Conservation (phyloP, 2,888 invertebrate species). For the Abrostola tripartita region DNA sequence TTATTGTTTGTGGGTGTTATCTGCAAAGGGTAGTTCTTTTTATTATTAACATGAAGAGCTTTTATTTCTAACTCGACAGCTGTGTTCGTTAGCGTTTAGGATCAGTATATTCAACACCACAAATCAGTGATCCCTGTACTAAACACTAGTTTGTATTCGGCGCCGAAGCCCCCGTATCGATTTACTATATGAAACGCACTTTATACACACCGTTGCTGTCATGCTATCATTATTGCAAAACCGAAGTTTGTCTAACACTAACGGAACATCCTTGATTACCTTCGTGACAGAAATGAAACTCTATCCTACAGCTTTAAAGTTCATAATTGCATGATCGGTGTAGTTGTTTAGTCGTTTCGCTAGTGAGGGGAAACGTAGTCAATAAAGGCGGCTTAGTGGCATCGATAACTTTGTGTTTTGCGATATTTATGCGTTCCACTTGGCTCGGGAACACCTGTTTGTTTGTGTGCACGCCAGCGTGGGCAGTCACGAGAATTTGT, state of each 20-base stretch:
- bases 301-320: slow-evolving; percentile 51
- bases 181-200: slow-evolving; percentile 78
- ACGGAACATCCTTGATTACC: slow-evolving; percentile 58
- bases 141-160: slow-evolving; percentile 73
- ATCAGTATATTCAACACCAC: slow-evolving; percentile 34
- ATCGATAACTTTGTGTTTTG: slow-evolving; percentile 86
- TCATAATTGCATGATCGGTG: slow-evolving; percentile 42
- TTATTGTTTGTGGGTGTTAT: too few relatives aligned
- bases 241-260: slow-evolving; percentile 68
- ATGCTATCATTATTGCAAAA: slow-evolving; percentile 80
- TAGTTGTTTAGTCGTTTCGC: slow-evolving; percentile 63
- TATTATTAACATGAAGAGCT: too few relatives aligned
- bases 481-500: slow-evolving; percentile 33
- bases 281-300: slow-evolving; percentile 47
- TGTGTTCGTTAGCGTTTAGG: background rate
- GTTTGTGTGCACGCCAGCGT: slow-evolving; percentile 59
- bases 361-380: slow-evolving; percentile 75
- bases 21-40: too few relatives aligned
- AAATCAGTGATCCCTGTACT: slow-evolving; percentile 58
- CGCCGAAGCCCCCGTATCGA: slow-evolving; percentile 71
- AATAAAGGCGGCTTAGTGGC: slow-evolving; percentile 84
- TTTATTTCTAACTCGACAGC: too few relatives aligned
- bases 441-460: slow-evolving; percentile 77
- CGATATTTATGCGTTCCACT: slow-evolving; percentile 82
- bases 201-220: slow-evolving; percentile 74